Conservation (phyloP, 2,888 invertebrate genomes). For the Mamestra brassicae region DNA sequence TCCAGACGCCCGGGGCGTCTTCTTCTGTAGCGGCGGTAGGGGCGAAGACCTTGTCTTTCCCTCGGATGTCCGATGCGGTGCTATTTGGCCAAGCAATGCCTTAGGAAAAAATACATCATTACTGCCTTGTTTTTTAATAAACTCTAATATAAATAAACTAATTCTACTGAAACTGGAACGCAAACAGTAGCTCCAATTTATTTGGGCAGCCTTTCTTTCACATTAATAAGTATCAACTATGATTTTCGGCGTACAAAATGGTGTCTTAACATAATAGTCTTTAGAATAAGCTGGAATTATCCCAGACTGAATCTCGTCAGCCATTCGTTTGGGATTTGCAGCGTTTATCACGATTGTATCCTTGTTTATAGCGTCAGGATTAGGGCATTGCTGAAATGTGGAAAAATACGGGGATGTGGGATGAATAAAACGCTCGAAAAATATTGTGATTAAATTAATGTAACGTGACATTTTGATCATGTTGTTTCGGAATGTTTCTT, state of each 20-base stretch:
- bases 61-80: no score
- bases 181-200: neutral
- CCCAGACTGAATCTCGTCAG: slow-evolving; percentile 18
- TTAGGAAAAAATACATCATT: neutral
- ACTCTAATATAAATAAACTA: no score
- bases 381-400: slow-evolving; percentile 22
- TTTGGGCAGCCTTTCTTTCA: neutral
- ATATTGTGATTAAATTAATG: no score
- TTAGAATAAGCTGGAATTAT: slow-evolving; percentile 24
- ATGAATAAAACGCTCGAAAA: neutral
- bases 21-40: no score
- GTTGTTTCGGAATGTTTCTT: no score
- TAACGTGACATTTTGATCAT: no score
- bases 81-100: no score
- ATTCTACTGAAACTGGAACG: neutral
- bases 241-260: slow-evolving; percentile 3
- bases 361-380: slow-evolving; percentile 54
- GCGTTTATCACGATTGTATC: slow-evolving; percentile 48
- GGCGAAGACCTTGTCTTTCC: no score
- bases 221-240: neutral
- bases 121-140: no score
- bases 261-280: slow-evolving; percentile 1
- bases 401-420: slow-evolving; percentile 14
- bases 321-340: slow-evolving; percentile 34
- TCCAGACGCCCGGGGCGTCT: no score